Percentiles rank a stretch among this genome's conserved stretches.
phyloP scores from a whole-genome alignment of 2,113 vertebrate genomes.

The Hypanus sabinus region DNA sequence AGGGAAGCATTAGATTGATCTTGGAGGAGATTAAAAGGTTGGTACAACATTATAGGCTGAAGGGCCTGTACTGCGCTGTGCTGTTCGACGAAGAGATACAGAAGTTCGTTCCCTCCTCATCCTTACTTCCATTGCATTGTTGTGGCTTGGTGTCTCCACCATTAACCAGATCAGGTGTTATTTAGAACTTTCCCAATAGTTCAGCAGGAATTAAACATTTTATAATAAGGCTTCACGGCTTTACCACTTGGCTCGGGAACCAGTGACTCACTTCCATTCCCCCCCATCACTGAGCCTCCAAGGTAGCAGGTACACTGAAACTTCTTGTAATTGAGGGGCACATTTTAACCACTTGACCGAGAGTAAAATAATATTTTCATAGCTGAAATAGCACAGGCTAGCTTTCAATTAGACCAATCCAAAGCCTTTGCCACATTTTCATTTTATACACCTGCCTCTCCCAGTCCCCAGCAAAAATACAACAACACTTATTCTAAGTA shows the following conservation, averaged over 20 bases:
- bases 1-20: too few species aligned
- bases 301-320: background rate
- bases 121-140: background rate
- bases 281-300: too few species aligned
- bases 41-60: too few species aligned
- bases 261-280: too few species aligned
- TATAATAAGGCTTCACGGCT: too few species aligned
- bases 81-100: background rate
- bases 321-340: background rate
- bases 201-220: too few species aligned
- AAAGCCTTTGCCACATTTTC: background rate
- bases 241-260: too few species aligned
- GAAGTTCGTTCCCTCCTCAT: background rate
- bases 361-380: background rate
- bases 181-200: too few species aligned
- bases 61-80: too few species aligned
- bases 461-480: background rate
- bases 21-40: too few species aligned
- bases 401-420: background rate
- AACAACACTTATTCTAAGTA: background rate
- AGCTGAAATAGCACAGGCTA: background rate
- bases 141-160: background rate
- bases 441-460: background rate
- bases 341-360: background rate
- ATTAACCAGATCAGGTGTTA: background rate